Base-by-base conservation (phyloP, 2,113 vertebrate genomes). In the Acrocephalus kingi region DNA sequence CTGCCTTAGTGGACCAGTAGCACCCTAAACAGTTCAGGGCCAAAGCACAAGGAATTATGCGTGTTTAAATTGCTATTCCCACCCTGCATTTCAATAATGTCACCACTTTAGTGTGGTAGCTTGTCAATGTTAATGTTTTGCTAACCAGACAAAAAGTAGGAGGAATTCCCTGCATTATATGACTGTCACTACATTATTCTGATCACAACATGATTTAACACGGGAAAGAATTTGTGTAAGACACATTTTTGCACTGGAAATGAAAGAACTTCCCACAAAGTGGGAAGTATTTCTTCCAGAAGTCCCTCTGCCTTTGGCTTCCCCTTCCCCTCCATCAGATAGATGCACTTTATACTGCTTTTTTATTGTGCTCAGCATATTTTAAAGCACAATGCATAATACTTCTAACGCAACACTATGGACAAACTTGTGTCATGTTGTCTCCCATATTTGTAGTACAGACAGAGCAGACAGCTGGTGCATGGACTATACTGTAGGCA, bases 21-120 rank as follows among this genome's bases (percentile, higher is more conserved):
- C 14, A 55, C 16, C 4, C 24, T 48, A 18, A 54, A 15, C 1
- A 61, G 18, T 20, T 71, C 51, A 46, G 46, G 22, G 14, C 11
- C 20, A 71, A 83, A 76, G 18, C 63, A 84, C 0, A 3, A 67
- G 13, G 19, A 83, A 41, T 41, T 73, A 31, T 0, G 9, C 3
- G 0, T 20, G 54, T 14, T 41, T 80, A 52, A 69, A 51, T 15
- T 16, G 3, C 3, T 43, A 23, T n/a, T 85, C 37, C 49, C 33
- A 48, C 16, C 3, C n/a, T 71, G 25, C 35, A 25, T 25, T 77
- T 90, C 3, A 62, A 46, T 31, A 76, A 30, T 30, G 30, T 80
- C 31, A 77, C 7, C 7, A 21, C 13, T 19, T 10, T 28, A 0
- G 0, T 18, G 5, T 11, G 8, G 27, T 23, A 30, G 24, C 33